phyloP scores from a whole-genome alignment of 2,113 vertebrate genomes.

The Anser brachyrhynchus region DNA sequence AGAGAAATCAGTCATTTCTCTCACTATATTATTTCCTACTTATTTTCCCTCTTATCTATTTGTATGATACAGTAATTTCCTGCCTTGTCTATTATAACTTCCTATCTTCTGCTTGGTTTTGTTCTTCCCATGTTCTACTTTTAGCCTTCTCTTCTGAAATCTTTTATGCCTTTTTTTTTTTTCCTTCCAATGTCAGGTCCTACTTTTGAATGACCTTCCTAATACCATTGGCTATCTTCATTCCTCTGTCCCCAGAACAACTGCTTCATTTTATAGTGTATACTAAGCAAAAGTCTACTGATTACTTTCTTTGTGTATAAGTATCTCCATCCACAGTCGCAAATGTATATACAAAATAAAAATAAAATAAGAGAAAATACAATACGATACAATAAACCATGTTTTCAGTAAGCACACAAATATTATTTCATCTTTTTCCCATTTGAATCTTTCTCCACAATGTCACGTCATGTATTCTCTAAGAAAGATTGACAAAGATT shows the following conservation, averaged over 20 bases:
- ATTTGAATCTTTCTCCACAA: neutral
- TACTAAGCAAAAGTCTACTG: neutral
- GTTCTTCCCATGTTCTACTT: neutral
- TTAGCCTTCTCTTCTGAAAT: neutral
- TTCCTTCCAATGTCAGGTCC: neutral
- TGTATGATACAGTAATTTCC: slow-evolving; percentile 26
- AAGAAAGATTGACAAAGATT: neutral
- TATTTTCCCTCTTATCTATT: neutral
- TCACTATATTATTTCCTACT: slow-evolving; percentile 8
- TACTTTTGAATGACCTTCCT: neutral
- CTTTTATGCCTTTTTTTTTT: neutral
- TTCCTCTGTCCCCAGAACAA: neutral
- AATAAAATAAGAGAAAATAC: neutral
- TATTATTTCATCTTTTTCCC: neutral
- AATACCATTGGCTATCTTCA: neutral
- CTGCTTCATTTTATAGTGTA: neutral
- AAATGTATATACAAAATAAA: neutral
- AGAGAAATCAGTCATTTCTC: slow-evolving; percentile 4
- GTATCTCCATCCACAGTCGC: neutral
- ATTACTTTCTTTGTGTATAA: neutral
- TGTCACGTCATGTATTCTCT: neutral
- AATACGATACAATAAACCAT: neutral
- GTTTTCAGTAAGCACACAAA: neutral
- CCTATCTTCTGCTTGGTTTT: neutral
- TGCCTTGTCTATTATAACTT: neutral